Evolutionary conservation across 2,797 vertebrate genomes (phyloP), one percentile per base, ranked within the genome.

Genomic region (Ispidina lecontei): DNA sequence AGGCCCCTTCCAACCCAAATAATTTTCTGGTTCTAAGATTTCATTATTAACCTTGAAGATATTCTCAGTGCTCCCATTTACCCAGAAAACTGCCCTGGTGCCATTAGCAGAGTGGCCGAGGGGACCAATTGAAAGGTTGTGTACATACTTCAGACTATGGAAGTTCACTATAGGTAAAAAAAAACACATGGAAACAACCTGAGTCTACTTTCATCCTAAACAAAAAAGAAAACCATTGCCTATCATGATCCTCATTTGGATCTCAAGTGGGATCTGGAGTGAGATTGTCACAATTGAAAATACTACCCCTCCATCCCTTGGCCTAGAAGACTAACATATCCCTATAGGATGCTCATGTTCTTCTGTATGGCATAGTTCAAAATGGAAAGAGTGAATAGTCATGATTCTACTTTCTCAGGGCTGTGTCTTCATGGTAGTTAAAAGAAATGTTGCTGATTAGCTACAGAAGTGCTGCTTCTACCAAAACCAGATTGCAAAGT

Each of bases 181-280:
- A 1, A 28, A 39, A 9, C 54, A 0, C 0, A 1, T 7, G 26
- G n/a, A 58, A 83, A 31, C 7, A 64, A 33, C 14, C 7, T 35
- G 31, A 43, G 2, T 56, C 41, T 59, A 12, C 2, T 64, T 84
- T 69, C 14, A 51, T 17, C 9, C 28, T 67, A 67, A 67, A 39
- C 3, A 51, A 58, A 67, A 76, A n/a, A 2, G 1, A 52, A 79
- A 79, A 4, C 7, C 5, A 18, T 25, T 29, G 23, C 14, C 41
- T 79, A 4, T 31, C 19, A n/a, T 0, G 5, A 5, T 14, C 22
- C 12, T 20, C 11, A 4, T 68, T 68, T 28, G 17, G 12, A 9
- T 74, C n/a, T 64, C 22, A 74, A 83, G 37, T 25, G 49, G 29
- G 21, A 68, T 51, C 14, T 44, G 46, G 35, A 49, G 12, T 12